Conservation (phyloP, 2,888 invertebrate genomes). For the Kryphioiulus occultus region DNA sequence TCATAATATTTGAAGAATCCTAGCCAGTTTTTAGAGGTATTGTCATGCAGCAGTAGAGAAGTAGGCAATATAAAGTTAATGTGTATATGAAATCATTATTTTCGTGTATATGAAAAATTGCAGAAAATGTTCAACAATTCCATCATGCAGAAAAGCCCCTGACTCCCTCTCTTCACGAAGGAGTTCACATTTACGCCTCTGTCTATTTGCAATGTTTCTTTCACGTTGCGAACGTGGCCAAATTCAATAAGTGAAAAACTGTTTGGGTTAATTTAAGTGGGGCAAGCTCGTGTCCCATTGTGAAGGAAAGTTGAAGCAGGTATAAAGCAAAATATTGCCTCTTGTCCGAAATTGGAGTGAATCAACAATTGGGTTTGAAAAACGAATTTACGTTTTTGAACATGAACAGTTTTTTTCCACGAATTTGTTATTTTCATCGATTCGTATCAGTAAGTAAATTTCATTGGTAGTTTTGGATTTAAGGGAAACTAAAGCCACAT, state of each 20-base stretch:
- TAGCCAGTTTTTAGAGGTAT: no score
- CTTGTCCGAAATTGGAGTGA: not conserved
- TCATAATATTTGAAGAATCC: no score
- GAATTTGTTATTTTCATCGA: not conserved
- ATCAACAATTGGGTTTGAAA: not conserved
- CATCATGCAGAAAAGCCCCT: no score
- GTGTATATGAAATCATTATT: no score
- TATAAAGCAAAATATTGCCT: not conserved
- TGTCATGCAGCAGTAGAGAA: no score
- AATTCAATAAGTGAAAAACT: not conserved
- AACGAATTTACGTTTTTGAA: not conserved
- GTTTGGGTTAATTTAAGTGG: not conserved
- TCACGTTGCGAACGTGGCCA: not conserved
- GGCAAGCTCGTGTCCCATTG: not conserved
- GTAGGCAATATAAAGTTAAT: no score
- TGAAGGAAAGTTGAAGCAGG: not conserved
- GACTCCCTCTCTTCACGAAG: no score
- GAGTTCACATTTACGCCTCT: no score
- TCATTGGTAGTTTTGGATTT: not conserved
- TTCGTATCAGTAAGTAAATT: not conserved
- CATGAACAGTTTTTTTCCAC: not conserved
- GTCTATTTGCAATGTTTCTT: no score
- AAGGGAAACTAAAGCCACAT: not conserved
- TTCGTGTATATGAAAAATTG: no score
- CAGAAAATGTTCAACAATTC: no score